These are phyloP conservation scores for Graptemys geographica DNA, from an alignment of 2,797 vertebrate genomes.

Conservation along the genomic window DNA sequence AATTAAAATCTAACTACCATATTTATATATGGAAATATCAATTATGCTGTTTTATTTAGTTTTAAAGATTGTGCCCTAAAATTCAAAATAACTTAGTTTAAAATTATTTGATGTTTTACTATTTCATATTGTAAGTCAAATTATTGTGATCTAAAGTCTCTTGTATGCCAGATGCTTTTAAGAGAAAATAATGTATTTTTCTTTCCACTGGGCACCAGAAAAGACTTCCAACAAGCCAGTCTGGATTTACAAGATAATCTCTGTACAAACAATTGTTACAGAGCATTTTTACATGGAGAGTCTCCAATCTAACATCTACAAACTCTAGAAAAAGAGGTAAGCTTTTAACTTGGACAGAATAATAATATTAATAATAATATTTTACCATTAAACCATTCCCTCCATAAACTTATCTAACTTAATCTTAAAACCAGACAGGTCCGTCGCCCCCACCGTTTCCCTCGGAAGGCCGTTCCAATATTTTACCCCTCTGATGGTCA, in stretches of 20 bases:
- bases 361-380: background rate
- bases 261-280: background rate
- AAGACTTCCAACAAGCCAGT: background rate
- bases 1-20: background rate
- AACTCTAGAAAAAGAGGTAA: constrained; percentile 33
- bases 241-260: background rate
- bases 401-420: too few species aligned
- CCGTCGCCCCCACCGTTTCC: too few species aligned
- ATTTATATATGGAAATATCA: background rate
- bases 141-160: background rate
- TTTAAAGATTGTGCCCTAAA: background rate
- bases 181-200: background rate
- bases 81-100: background rate
- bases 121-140: background rate
- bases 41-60: background rate
- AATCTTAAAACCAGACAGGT: too few species aligned
- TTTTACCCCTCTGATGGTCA: too few species aligned
- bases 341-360: background rate
- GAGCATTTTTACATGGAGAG: background rate
- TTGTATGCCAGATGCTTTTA: background rate
- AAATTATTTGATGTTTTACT: background rate
- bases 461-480: too few species aligned
- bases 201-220: background rate
- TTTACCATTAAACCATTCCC: too few species aligned
- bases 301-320: background rate